Percentiles rank a stretch among this genome's conserved stretches.
phyloP scores from a whole-genome alignment of 2,113 vertebrate species.

The Motacilla tschutschensis region DNA sequence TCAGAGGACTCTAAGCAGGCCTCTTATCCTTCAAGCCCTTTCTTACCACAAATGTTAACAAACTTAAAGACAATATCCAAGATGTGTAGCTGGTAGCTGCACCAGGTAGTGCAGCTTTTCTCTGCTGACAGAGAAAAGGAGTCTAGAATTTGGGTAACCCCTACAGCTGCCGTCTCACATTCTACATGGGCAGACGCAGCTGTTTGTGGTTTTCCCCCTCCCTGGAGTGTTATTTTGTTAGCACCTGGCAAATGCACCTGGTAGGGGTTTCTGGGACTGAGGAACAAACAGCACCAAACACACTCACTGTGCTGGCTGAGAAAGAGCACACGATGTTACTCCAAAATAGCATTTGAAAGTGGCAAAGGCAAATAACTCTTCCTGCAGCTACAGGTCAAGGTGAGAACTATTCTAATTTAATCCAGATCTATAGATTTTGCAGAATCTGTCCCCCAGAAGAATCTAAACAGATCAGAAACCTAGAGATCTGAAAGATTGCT shows the following conservation, averaged over 20 bases:
- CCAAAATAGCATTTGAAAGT: constrained; percentile 42
- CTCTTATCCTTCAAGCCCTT: background rate
- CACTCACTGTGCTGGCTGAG: rapidly evolving
- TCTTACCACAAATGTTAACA: background rate
- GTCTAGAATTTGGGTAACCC: background rate
- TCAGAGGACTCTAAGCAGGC: background rate
- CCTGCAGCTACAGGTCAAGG: background rate
- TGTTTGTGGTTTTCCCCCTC: background rate
- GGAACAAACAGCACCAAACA: background rate
- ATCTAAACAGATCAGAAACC: background rate
- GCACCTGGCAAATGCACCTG: background rate
- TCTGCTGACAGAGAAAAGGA: background rate
- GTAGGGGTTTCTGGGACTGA: background rate
- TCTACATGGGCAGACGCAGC: background rate
- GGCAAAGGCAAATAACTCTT: background rate
- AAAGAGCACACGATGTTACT: background rate
- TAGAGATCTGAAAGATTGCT: background rate
- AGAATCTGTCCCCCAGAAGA: background rate
- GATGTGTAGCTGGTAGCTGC: background rate
- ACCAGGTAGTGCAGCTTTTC: background rate
- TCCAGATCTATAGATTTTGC: background rate
- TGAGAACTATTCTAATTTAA: background rate
- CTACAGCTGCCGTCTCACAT: background rate
- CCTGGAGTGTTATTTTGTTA: rapidly evolving
- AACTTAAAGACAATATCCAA: background rate